These are phyloP conservation scores for Scolopax mira DNA, from an alignment of 2,113 vertebrate species.

Conservation along the genomic window DNA sequence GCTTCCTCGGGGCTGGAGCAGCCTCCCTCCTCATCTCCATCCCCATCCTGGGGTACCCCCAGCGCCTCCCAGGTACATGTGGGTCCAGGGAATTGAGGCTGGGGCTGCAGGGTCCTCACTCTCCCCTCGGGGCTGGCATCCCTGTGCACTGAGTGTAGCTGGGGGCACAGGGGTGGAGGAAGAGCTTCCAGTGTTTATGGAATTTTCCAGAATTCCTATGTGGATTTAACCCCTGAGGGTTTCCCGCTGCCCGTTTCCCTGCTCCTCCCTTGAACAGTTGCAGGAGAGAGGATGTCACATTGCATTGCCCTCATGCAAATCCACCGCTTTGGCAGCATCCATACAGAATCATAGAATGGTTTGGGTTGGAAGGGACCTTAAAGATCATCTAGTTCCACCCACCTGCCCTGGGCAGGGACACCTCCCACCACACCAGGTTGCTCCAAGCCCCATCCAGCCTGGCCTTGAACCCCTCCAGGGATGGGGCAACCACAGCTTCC, in stretches of 20 bases:
- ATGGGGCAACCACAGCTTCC: too few relatives aligned
- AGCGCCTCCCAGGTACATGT: conserved; percentile 85
- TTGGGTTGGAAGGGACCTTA: too few relatives aligned
- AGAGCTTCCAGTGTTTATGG: neutral
- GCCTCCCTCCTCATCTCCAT: conserved; percentile 82
- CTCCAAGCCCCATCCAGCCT: too few relatives aligned
- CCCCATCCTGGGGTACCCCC: conserved; percentile 91
- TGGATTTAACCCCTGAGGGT: neutral
- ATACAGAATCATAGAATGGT: too few relatives aligned
- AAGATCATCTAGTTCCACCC: too few relatives aligned
- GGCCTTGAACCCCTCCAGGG: too few relatives aligned
- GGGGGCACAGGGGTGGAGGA: neutral
- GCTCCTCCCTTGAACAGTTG: neutral
- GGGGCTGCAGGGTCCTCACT: fast-evolving
- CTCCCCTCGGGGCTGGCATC: neutral
- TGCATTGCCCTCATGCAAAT: neutral
- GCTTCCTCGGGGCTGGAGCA: conserved; percentile 86
- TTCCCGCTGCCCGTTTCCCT: neutral
- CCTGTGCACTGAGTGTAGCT: fast-evolving
- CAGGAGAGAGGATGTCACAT: fast-evolving
- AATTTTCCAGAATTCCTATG: neutral
- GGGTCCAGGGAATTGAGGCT: fast-evolving
- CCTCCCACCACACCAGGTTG: too few relatives aligned
- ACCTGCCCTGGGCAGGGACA: too few relatives aligned
- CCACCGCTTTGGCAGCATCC: fast-evolving